Evolutionary conservation across 2,797 vertebrate species (phyloP).

Genomic region (Glossophaga mutica): DNA sequence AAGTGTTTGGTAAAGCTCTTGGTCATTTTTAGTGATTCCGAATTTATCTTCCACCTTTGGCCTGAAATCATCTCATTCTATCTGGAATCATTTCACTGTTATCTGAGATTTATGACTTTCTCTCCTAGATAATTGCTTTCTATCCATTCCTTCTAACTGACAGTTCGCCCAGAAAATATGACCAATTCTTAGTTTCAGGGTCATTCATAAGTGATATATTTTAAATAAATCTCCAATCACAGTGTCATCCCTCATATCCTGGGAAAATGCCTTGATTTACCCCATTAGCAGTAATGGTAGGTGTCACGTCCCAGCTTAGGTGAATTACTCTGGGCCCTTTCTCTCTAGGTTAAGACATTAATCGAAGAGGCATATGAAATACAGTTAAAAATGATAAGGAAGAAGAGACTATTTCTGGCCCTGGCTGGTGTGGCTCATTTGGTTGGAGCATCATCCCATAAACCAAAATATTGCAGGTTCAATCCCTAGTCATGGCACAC

Average conservation of each 20-base stretch:
- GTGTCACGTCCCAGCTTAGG: background rate
- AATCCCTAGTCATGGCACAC: background rate
- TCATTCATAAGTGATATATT: background rate
- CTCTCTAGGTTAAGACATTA: background rate
- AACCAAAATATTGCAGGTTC: background rate
- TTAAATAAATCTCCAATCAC: background rate
- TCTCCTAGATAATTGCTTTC: background rate
- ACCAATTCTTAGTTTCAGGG: background rate
- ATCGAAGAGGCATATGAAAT: background rate
- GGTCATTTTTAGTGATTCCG: background rate
- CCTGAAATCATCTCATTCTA: background rate
- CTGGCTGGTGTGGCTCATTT: background rate
- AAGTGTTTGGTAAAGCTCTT: background rate
- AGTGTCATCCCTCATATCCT: background rate
- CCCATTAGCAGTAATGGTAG: rapidly evolving
- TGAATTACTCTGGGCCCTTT: background rate
- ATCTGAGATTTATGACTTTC: background rate
- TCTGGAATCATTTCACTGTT: background rate
- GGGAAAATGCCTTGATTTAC: background rate
- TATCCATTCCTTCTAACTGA: background rate
- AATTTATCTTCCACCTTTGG: background rate
- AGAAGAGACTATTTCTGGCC: background rate
- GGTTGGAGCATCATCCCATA: background rate
- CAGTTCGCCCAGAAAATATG: background rate
- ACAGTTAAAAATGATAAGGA: background rate